Percentiles rank a stretch among this genome's conserved stretches.
phyloP scores from a whole-genome alignment of 2,888 invertebrate species.

The Ectemnius cavifrons region DNA sequence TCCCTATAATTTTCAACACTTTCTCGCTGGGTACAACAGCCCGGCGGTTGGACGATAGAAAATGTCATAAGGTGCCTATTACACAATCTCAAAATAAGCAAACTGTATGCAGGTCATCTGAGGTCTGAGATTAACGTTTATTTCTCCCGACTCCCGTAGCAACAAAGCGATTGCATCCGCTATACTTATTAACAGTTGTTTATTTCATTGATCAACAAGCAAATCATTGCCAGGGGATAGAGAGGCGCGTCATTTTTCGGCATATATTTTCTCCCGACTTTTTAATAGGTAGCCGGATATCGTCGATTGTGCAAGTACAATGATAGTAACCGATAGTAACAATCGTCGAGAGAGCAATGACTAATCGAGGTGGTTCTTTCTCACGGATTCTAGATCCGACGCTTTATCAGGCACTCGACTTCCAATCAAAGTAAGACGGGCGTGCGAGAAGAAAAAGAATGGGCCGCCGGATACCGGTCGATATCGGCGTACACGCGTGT shows the following conservation, averaged over 20 bases:
- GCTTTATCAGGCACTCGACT: slow-evolving; percentile 10
- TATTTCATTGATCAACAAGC: slow-evolving; percentile 32
- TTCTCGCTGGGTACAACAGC: slow-evolving; percentile 26
- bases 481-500: slow-evolving; percentile 34
- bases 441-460: slow-evolving; percentile 15
- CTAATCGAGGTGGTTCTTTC: no score
- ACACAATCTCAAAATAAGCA: slow-evolving; percentile 45
- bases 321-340: no score
- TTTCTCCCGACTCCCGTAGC: slow-evolving; percentile 36
- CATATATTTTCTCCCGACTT: no score
- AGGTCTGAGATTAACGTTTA: slow-evolving; percentile 62
- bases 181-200: slow-evolving; percentile 41
- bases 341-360: no score
- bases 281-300: no score
- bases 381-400: background rate
- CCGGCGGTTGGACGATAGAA: slow-evolving; percentile 24
- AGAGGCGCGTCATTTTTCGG: no score
- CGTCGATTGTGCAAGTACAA: no score
- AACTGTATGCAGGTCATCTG: slow-evolving; percentile 63
- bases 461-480: slow-evolving; percentile 17
- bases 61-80: slow-evolving; percentile 50
- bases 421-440: slow-evolving; percentile 5
- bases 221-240: background rate
- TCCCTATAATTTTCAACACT: slow-evolving; percentile 7
- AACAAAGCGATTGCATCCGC: slow-evolving; percentile 40